Conservation (phyloP, 2,113 vertebrate genomes). For the Empidonax traillii region DNA sequence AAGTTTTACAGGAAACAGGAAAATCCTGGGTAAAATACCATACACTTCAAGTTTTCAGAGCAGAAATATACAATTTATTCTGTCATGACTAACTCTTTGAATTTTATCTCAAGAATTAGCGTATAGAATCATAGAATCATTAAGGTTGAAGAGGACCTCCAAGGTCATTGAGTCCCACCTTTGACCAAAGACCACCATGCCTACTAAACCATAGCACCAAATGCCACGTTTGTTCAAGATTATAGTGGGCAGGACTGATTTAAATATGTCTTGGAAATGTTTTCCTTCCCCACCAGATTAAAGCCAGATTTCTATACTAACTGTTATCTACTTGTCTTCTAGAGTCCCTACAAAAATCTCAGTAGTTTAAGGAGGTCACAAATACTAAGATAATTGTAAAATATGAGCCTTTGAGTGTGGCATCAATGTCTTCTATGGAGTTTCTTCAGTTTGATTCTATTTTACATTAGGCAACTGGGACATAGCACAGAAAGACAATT, state of each 20-base stretch:
- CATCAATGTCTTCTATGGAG: background rate
- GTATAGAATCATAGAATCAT: background rate
- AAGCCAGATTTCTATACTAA: background rate
- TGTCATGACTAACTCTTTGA: background rate
- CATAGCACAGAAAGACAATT: background rate
- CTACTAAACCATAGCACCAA: background rate
- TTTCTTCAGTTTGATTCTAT: background rate
- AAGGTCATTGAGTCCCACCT: background rate
- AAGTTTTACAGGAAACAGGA: background rate
- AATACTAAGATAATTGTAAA: background rate
- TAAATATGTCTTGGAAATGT: background rate
- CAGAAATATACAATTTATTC: background rate
- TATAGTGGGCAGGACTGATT: background rate
- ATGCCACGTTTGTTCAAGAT: background rate
- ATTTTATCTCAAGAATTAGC: background rate
- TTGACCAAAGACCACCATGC: background rate
- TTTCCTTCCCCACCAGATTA: background rate
- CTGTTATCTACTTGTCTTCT: background rate
- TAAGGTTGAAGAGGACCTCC: background rate
- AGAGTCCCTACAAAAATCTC: background rate
- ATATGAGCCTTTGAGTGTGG: background rate
- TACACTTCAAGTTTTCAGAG: background rate
- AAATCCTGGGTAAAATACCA: background rate
- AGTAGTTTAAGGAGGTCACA: background rate
- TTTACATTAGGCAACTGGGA: background rate